These are phyloP conservation scores for Drosophila rufa DNA, from an alignment of 1,140 invertebrate species.

Conservation along the genomic window DNA sequence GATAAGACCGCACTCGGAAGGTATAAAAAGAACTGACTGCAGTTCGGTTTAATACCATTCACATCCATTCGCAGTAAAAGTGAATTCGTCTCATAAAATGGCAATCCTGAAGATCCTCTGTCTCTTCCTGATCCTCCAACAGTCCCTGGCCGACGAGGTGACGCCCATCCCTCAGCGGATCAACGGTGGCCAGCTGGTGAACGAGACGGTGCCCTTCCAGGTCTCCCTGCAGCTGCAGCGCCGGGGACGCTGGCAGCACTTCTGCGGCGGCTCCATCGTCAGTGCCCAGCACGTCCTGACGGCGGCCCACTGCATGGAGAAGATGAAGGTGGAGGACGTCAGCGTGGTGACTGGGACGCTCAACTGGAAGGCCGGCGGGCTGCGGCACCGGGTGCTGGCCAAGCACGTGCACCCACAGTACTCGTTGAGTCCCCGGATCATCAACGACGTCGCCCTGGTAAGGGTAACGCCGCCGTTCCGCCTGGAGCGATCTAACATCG, in stretches of 20 bases:
- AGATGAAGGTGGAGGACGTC: conserved; percentile 70
- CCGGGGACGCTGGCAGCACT: conserved; percentile 74
- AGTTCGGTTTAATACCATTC: not conserved
- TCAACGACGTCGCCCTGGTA: conserved; percentile 79
- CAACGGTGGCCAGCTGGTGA: conserved; percentile 71
- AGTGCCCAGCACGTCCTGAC: conserved; percentile 79
- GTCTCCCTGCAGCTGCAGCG: conserved; percentile 71
- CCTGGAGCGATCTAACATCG: conserved; percentile 48
- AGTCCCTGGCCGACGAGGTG: not conserved
- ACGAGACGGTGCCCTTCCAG: conserved; percentile 74
- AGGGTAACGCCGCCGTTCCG: conserved; percentile 67
- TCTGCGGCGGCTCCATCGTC: conserved; percentile 85
- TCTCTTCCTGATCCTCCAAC: not conserved
- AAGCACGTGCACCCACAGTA: conserved; percentile 75
- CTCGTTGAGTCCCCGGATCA: conserved; percentile 59
- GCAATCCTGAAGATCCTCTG: not conserved
- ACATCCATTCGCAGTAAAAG: not conserved
- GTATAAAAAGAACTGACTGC: conserved; percentile 25
- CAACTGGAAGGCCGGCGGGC: conserved; percentile 85
- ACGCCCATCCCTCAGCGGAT: conserved; percentile 36
- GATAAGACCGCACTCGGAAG: conserved; percentile 22
- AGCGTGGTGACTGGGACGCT: conserved; percentile 85
- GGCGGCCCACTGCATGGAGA: conserved; percentile 84
- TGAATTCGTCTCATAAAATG: conserved; percentile 5
- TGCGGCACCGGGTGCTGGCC: conserved; percentile 51